These are phyloP conservation scores for Nomada lathburiana DNA, from an alignment of 2,888 invertebrate species.

Conservation along the genomic window DNA sequence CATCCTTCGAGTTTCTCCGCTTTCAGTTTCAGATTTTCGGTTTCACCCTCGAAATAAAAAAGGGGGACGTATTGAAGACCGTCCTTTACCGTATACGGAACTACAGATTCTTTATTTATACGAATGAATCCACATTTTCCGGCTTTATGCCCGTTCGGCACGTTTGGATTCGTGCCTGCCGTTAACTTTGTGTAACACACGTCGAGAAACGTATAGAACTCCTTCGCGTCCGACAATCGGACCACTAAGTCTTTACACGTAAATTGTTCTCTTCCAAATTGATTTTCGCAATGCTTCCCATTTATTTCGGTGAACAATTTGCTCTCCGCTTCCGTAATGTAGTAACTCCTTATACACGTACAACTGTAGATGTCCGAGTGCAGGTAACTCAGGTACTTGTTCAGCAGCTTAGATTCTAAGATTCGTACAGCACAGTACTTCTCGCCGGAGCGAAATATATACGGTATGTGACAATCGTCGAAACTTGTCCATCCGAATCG, in stretches of 20 bases:
- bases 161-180: slow-evolving; percentile 88
- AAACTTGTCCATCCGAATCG: slow-evolving; percentile 97
- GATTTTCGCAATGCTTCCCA: slow-evolving; percentile 94
- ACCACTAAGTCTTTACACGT: slow-evolving; percentile 96
- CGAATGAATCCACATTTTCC: slow-evolving; percentile 96
- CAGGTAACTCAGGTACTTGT: slow-evolving; percentile 94
- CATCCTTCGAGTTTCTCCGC: slow-evolving; percentile 95
- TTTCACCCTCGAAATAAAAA: slow-evolving; percentile 96
- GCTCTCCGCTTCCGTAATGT: slow-evolving; percentile 96
- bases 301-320: slow-evolving; percentile 96
- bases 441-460: slow-evolving; percentile 92
- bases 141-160: slow-evolving; percentile 76
- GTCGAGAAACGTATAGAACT: slow-evolving; percentile 95
- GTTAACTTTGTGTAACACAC: slow-evolving; percentile 94
- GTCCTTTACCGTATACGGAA: slow-evolving; percentile 95
- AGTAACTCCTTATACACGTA: slow-evolving; percentile 96
- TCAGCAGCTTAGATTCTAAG: slow-evolving; percentile 95
- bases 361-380: slow-evolving; percentile 96
- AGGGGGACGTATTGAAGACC: slow-evolving; percentile 95
- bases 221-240: slow-evolving; percentile 93
- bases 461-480: slow-evolving; percentile 94
- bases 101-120: slow-evolving; percentile 96
- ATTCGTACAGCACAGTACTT: slow-evolving; percentile 97
- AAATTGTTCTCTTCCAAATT: slow-evolving; percentile 95
- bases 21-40: slow-evolving; percentile 94